These are phyloP conservation scores for Pseudochirops cupreus DNA, from an alignment of 2,797 vertebrate genomes.

Conservation along the genomic window DNA sequence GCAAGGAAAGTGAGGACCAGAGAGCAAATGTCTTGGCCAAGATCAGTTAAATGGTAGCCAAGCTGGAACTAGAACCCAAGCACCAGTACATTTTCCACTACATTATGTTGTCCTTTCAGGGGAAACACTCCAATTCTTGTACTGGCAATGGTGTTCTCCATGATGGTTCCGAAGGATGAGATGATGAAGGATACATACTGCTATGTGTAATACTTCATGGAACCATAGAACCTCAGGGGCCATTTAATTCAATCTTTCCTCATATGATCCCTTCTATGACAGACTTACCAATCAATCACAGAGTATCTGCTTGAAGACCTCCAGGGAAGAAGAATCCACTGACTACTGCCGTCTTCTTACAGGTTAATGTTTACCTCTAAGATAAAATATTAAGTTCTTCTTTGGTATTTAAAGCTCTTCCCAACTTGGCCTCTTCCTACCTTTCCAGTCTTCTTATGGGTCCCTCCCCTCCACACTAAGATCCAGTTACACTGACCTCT, in stretches of 20 bases:
- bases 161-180: not conserved
- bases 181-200: not conserved
- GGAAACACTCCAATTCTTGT: not conserved
- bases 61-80: not conserved
- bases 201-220: not conserved
- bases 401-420: not conserved
- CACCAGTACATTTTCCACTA: not conserved
- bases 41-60: not conserved
- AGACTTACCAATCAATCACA: not conserved
- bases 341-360: not conserved
- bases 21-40: not conserved
- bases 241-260: not conserved
- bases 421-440: not conserved
- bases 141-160: not conserved
- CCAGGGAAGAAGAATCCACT: not conserved
- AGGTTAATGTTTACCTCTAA: not conserved
- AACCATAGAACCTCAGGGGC: not conserved
- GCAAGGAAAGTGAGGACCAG: not conserved
- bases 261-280: not conserved
- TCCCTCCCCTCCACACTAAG: not conserved
- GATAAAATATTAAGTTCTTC: not conserved
- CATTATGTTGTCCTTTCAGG: not conserved
- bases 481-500: not conserved
- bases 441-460: too few relatives aligned
- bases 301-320: not conserved